Evolutionary conservation across 2,797 vertebrate species (phyloP).

Genomic region (Centroberyx gerrardi): DNA sequence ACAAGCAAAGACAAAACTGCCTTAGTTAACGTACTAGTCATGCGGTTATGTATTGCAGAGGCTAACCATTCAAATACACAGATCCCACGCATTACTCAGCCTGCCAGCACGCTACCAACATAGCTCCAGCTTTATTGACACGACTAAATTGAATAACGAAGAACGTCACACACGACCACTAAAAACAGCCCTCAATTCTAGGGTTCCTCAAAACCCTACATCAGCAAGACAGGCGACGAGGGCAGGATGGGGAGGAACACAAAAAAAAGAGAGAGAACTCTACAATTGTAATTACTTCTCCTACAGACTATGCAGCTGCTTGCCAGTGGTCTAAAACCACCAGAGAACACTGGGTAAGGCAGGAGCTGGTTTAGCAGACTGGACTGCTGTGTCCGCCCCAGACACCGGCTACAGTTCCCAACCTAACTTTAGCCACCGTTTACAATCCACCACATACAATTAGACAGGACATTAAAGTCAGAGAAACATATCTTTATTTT

Average conservation of each 20-base stretch:
- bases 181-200: constrained; percentile 76
- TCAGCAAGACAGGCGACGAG: constrained; percentile 64
- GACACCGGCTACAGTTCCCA: constrained; percentile 74
- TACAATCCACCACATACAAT: constrained; percentile 82
- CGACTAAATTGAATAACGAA: constrained; percentile 71
- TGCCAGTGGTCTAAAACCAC: constrained; percentile 77
- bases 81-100: constrained; percentile 23
- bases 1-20: constrained; percentile 7
- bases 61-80: constrained; percentile 42
- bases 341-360: constrained; percentile 67
- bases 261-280: constrained; percentile 50
- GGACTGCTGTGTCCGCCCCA: constrained; percentile 64
- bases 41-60: constrained; percentile 25
- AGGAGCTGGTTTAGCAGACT: constrained; percentile 29
- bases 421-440: constrained; percentile 82
- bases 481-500: constrained; percentile 79
- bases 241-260: constrained; percentile 45
- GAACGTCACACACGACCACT: constrained; percentile 79
- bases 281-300: constrained; percentile 81
- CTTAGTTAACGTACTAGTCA: constrained; percentile 18
- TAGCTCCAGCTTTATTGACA: constrained; percentile 62
- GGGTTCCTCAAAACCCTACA: constrained; percentile 72
- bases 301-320: constrained; percentile 72
- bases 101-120: constrained; percentile 51
- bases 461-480: constrained; percentile 77